Base-by-base conservation (phyloP, 2,113 vertebrate genomes). In the Sinocyclocheilus anophthalmus region DNA sequence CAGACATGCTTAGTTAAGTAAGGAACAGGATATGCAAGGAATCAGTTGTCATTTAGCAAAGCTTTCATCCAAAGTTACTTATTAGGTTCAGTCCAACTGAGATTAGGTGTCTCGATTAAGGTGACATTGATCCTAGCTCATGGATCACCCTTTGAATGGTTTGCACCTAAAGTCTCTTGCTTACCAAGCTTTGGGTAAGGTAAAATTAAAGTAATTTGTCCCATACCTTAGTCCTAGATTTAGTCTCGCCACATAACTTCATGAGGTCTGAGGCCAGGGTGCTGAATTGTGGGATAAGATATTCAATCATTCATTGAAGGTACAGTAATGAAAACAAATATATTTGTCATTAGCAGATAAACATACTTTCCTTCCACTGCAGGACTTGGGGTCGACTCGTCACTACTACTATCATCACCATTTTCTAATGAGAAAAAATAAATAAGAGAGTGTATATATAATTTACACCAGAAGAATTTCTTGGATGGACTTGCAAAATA, bases 231-330 rank as follows among this genome's bases (percentile, higher is more conserved):
- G 80, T 98, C 91, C 97, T 97, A 5, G 96, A 94, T 90, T 96
- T 99, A 83, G 95, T 95, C 88, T 99, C 98, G 84, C 97, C 97
- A 85, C 97, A 98, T 53, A 99, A 95, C 90, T 97, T 99, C 94
- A 97, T 94, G 30, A 99, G 95, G 89, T 99, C 98, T 39, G 97
- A 95, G 86, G 97, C 93, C 83, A 98, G 92, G 0, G 94, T 94
- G 92, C 97, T 99, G 80, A 20, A 92, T 76, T 30, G 24, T 84
- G 85, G 0, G 82, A 18, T 11, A 55, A 37, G 1, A 33, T 76
- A 76, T 26, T 16, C 22, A 76, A 24, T 11, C 18, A 30, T n/a
- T 33, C 24, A 61, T 50, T 7, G 10, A 13, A 61, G 55, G 53
- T 9, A 69, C 18, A 50, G 22, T 6, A 16, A 20, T 26, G 45